Percentiles rank a stretch among this genome's conserved stretches.
Evolutionary conservation across 2,888 invertebrate genomes (phyloP).

Genomic region (Herminia tarsipennalis): DNA sequence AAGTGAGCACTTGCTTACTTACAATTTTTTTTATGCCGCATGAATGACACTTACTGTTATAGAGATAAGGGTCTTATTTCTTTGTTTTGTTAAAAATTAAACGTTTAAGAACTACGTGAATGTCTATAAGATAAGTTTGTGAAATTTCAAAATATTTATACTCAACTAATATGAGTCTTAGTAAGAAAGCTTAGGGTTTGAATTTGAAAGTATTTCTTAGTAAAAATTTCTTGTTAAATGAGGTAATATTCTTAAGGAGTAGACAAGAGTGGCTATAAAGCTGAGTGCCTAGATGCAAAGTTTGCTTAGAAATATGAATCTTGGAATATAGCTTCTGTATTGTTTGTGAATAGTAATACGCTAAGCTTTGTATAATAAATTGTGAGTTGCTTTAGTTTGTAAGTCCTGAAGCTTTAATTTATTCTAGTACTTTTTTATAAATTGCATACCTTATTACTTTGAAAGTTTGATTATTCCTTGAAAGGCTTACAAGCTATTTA

Average conservation of each 20-base stretch:
- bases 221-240: constrained; percentile 26
- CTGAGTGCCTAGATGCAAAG: constrained; percentile 23
- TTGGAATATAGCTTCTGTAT: constrained; percentile 16
- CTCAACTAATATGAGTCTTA: constrained; percentile 6
- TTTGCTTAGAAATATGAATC: constrained; percentile 28
- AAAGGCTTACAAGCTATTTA: too few relatives aligned
- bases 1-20: constrained; percentile 51
- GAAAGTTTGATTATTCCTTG: too few relatives aligned
- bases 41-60: constrained; percentile 18
- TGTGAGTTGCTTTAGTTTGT: constrained; percentile 1
- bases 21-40: constrained; percentile 29
- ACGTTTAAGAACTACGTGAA: constrained; percentile 18
- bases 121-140: constrained; percentile 17
- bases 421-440: too few relatives aligned
- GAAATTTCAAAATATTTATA: constrained; percentile 17
- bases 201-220: neutral
- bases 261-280: constrained; percentile 23
- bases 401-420: neutral
- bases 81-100: constrained; percentile 2
- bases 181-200: constrained; percentile 6
- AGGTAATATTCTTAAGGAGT: constrained; percentile 25
- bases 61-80: constrained; percentile 22
- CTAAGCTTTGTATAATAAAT: constrained; percentile 8
- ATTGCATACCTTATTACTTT: too few relatives aligned
- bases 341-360: constrained; percentile 9